Percentiles rank a stretch among this genome's conserved stretches.
These are phyloP conservation scores for Habrosyne pyritoides DNA, from an alignment of 2,888 invertebrate genomes.

Conservation along the genomic window DNA sequence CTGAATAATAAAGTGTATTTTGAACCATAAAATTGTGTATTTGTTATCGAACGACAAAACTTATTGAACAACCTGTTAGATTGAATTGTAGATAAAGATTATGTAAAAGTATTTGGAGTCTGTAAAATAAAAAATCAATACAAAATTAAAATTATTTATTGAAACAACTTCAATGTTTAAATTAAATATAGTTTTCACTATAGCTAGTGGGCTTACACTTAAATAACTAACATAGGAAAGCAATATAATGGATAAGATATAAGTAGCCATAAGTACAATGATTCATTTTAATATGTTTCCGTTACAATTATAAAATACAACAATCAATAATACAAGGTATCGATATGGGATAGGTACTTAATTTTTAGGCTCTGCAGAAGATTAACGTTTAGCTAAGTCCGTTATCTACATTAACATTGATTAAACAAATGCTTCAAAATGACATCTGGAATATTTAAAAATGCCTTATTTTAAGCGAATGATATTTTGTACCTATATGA, in stretches of 20 bases:
- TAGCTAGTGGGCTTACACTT: slow-evolving; percentile 73
- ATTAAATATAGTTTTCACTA: slow-evolving; percentile 74
- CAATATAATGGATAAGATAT: slow-evolving; percentile 65
- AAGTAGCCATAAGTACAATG: slow-evolving; percentile 73
- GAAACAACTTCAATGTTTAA: slow-evolving; percentile 79
- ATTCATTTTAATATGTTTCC: slow-evolving; percentile 41
- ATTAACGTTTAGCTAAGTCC: slow-evolving; percentile 47
- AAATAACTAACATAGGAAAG: slow-evolving; percentile 70
- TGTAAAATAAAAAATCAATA: slow-evolving; percentile 32
- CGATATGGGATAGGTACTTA: slow-evolving; percentile 71
- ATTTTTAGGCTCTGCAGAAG: slow-evolving; percentile 61
- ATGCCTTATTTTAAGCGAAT: slow-evolving; percentile 55
- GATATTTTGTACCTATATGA: slow-evolving; percentile 70
- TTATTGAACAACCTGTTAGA: too few relatives aligned
- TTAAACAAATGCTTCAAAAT: slow-evolving; percentile 67
- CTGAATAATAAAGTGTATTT: too few relatives aligned
- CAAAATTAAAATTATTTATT: slow-evolving; percentile 82
- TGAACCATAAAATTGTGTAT: too few relatives aligned
- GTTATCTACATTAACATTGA: slow-evolving; percentile 48
- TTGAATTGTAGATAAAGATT: too few relatives aligned
- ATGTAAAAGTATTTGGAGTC: too few relatives aligned
- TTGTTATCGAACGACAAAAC: too few relatives aligned
- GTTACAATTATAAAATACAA: slow-evolving; percentile 35
- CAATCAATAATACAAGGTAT: slow-evolving; percentile 61
- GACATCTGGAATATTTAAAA: slow-evolving; percentile 54